Evolutionary conservation across 2,113 vertebrate genomes (phyloP).

Genomic region (Prinia subflava): DNA sequence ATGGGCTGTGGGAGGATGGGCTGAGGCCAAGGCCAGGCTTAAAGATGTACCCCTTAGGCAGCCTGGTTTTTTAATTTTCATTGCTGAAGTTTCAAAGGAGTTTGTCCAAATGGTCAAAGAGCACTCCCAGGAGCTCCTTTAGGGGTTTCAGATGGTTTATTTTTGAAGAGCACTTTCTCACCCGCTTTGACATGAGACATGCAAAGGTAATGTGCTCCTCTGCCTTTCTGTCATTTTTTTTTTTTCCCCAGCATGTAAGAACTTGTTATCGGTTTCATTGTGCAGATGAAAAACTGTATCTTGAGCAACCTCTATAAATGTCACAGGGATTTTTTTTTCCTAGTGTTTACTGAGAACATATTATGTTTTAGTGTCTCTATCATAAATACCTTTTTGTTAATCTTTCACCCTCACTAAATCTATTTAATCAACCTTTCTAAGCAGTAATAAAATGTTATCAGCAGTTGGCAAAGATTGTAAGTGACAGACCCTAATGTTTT

Average conservation of each 20-base stretch:
- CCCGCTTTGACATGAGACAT: background rate
- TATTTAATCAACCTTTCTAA: background rate
- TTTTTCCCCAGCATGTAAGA: background rate
- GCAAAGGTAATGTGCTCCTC: background rate
- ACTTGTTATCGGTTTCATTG: conserved; percentile 18
- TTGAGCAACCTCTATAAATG: conserved; percentile 49
- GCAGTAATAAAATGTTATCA: conserved; percentile 45
- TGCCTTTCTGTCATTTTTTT: background rate
- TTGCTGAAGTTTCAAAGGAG: background rate
- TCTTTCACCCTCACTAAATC: conserved; percentile 27
- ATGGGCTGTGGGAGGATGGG: background rate
- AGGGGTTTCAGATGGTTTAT: background rate
- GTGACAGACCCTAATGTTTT: conserved; percentile 37
- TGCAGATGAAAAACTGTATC: conserved; percentile 16
- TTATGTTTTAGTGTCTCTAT: background rate
- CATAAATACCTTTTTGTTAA: conserved; percentile 67
- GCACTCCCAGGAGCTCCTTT: background rate
- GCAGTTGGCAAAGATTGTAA: conserved; percentile 19
- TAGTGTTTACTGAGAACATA: conserved; percentile 23
- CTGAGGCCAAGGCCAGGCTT: background rate
- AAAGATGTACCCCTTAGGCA: background rate
- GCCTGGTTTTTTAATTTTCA: background rate
- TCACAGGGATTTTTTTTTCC: background rate
- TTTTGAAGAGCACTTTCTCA: background rate
- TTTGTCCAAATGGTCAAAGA: background rate